Evolutionary conservation across 2,888 invertebrate species (phyloP), one percentile per base, ranked within the genome.

Genomic region (Octonoba sinensis): DNA sequence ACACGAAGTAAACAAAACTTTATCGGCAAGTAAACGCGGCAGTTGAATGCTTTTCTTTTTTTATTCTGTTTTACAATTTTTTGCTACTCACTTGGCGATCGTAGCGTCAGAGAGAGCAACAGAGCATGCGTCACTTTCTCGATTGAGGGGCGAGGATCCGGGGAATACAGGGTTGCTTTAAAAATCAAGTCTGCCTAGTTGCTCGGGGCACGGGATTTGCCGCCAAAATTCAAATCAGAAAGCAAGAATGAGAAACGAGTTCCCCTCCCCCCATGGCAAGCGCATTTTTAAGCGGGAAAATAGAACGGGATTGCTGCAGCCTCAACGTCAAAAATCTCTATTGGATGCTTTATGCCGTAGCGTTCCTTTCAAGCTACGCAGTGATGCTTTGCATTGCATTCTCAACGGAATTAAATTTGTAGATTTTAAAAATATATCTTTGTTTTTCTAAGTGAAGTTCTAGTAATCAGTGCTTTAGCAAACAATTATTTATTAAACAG

Each of bases 1-100:
- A 36, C 36, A 73, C 72, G 78, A 81, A 73, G 79, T 81, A 81
- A 81, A 81, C 79, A 81, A 81, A 81, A 81, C 73, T 81, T 65
- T 74, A 74, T 81, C 79, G 73, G 54, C 18, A 54, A 20, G 54
- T 64, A 54, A 65, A 77, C 65, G 69, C 76, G 59, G 66, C 76
- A 62, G 76, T 62, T 57, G 65, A 60, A 67, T 69, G 44, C 18
- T 22, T 44, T 64, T 57, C 66, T 59, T 75, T 24, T 69, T 60
- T 69, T 70, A 54, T 76, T 69, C 64, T 51, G 36, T 76, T 47
- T 24, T 70, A 60, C 62, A 69, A 24, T 57, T 75, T 75, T 76
- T 56, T 62, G 54, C 62, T 62, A 56, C 54, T 46, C 65, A 46
- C 44, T 75, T 47, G 44, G 74, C 74, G 73, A 73, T 65, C 65